phyloP scores from a whole-genome alignment of 92 coral and sea anemone genomes.

The Nematostella vectensis region DNA sequence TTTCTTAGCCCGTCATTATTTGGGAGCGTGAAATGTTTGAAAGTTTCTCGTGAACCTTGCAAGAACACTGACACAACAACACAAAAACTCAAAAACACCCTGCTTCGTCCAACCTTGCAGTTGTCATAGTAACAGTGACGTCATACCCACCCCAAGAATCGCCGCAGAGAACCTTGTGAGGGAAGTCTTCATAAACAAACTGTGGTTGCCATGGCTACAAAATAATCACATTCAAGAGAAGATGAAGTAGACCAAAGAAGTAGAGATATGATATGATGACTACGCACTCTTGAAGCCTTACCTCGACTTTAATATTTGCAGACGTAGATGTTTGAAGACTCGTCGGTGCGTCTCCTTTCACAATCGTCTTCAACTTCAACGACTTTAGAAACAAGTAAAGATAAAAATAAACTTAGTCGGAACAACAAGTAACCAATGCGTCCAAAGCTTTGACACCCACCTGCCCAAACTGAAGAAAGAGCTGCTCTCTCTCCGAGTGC shows the following conservation, averaged over 20 bases:
- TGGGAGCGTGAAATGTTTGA: too few species aligned
- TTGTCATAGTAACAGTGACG: not conserved
- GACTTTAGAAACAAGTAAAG: conserved; percentile 29
- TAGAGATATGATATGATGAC: not conserved
- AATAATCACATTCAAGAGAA: too few species aligned
- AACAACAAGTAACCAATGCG: not conserved
- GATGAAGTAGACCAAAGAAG: not conserved
- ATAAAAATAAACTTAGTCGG: not conserved
- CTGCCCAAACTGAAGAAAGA: conserved; percentile 83
- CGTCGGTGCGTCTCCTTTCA: conserved; percentile 85
- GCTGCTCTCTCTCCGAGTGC: conserved; percentile 68
- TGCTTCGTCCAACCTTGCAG: not conserved
- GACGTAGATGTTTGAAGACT: conserved; percentile 64
- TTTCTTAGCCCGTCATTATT: too few species aligned
- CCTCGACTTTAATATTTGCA: conserved; percentile 68
- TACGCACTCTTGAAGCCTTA: conserved; percentile 3
- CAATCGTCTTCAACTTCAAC: conserved; percentile 65
- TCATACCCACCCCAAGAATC: conserved; percentile 87
- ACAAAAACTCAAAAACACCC: not conserved
- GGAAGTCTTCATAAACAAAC: conserved; percentile 77
- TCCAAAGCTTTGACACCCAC: conserved; percentile 27
- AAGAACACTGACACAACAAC: not conserved
- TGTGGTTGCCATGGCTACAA: conserved; percentile 90
- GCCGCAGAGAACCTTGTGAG: conserved; percentile 79
- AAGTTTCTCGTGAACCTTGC: too few species aligned